Evolutionary conservation across 2,888 invertebrate species (phyloP).

Genomic region (Orthosia gothica): DNA sequence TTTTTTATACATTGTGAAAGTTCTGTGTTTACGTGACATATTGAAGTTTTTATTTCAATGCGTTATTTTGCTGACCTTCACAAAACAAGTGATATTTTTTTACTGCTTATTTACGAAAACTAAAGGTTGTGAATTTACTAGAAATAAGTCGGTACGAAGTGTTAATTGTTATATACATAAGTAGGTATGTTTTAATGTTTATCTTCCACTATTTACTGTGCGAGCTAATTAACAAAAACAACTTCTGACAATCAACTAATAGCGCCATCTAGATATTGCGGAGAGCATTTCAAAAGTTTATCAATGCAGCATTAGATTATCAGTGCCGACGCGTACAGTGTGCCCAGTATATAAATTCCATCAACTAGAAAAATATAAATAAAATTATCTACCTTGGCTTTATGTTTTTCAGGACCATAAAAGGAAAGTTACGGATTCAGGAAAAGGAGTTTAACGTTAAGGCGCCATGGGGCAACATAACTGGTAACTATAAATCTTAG

Average conservation of each 20-base stretch:
- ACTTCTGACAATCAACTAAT: neutral
- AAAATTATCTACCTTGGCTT: neutral
- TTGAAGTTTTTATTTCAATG: too few relatives aligned
- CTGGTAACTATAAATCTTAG: slow-evolving; percentile 64
- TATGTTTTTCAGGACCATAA: slow-evolving; percentile 65
- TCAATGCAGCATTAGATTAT: too few relatives aligned
- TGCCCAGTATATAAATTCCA: neutral
- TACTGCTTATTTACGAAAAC: too few relatives aligned
- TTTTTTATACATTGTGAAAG: neutral
- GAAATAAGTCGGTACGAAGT: too few relatives aligned
- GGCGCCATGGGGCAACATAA: slow-evolving; percentile 82
- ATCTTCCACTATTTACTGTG: neutral
- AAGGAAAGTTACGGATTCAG: slow-evolving; percentile 56
- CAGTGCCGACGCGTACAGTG: neutral
- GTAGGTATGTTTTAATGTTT: neutral
- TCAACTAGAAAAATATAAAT: too few relatives aligned
- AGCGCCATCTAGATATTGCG: slow-evolving; percentile 21
- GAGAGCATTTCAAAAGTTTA: too few relatives aligned
- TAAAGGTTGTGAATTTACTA: too few relatives aligned
- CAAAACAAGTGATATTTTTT: too few relatives aligned
- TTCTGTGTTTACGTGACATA: too few relatives aligned
- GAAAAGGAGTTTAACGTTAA: slow-evolving; percentile 78
- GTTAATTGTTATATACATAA: too few relatives aligned
- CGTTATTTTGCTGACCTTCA: neutral
- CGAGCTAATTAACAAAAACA: slow-evolving; percentile 1